Base-by-base conservation (phyloP, 2,888 invertebrate species). In the Tineola bisselliella region DNA sequence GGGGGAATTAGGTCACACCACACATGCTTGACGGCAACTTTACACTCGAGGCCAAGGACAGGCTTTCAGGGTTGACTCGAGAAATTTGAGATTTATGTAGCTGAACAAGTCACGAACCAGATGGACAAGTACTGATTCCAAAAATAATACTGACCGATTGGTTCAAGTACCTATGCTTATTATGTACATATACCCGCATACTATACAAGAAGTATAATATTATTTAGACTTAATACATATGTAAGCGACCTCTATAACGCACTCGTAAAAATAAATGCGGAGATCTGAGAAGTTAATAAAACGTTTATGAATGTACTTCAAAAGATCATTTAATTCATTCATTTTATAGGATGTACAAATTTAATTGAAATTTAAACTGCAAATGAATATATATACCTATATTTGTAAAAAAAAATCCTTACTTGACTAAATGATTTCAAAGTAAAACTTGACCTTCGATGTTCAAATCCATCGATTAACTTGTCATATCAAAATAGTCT, bases 21-120 rank as follows among this genome's bases (percentile, higher is more conserved):
- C 25, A 6, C 25, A 80, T 75, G 79, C 75, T 76, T 83, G 76
- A 70, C 74, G 68, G 80, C 74, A 77, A 80, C 73, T 68, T 70
- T 71, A 78, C 75, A 77, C 78, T 75, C 66, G 65, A 67, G 68
- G 69, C 74, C 86, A 84, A 84, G 84, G 84, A 69, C 81, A 69
- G 62, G 63, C 63, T 12, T n/a, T 38, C 38, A 58, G 38, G 25
- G 56, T 56, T 56, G 56, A n/a, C 13, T 18, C 31, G 56, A 48
- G 48, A 48, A 48, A 48, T 48, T 48, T 48, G 48, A 48, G 48
- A 48, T 48, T 48, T 48, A 48, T 48, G 48, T 48, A 13, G 11
- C 10, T 38, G 6, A 6, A n/a, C n/a, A 31, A 31, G 38, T 10
- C 38, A 38, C 38, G 10, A 38, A n/a, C 38, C 38, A 38, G n/a